These are phyloP conservation scores for Lota lota DNA, from an alignment of 2,113 vertebrate species.

Conservation along the genomic window DNA sequence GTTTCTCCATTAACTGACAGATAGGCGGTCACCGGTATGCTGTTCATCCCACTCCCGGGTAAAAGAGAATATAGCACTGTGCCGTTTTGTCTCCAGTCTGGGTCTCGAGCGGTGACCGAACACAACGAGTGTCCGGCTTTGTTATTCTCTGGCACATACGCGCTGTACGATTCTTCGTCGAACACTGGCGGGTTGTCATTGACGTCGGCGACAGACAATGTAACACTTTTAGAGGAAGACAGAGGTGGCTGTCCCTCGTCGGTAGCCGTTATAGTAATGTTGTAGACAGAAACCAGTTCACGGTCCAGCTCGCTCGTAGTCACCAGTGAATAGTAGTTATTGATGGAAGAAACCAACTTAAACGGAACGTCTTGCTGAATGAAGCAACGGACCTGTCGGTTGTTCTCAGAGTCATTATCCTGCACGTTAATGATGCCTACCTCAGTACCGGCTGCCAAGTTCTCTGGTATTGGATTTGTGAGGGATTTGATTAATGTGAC, in stretches of 20 bases:
- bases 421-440: slow-evolving; percentile 74
- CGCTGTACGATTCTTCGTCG: slow-evolving; percentile 8
- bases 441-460: slow-evolving; percentile 59
- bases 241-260: slow-evolving; percentile 62
- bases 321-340: slow-evolving; percentile 53
- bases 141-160: slow-evolving; percentile 36
- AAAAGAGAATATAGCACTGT: slow-evolving; percentile 41
- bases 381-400: slow-evolving; percentile 60
- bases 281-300: slow-evolving; percentile 54
- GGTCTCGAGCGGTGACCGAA: slow-evolving; percentile 36
- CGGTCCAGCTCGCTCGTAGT: slow-evolving; percentile 55
- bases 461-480: slow-evolving; percentile 58
- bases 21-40: slow-evolving; percentile 18
- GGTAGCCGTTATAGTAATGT: slow-evolving; percentile 58
- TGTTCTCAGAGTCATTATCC: slow-evolving; percentile 69
- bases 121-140: slow-evolving; percentile 25
- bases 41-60: slow-evolving; percentile 12
- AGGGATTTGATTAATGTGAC: slow-evolving; percentile 64
- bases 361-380: slow-evolving; percentile 63
- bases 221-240: slow-evolving; percentile 44
- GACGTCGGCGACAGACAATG: slow-evolving; percentile 54
- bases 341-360: slow-evolving; percentile 63
- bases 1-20: slow-evolving; percentile 32
- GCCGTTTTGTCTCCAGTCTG: slow-evolving; percentile 22
- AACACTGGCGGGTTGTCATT: slow-evolving; percentile 76